Conservation (phyloP, 2,113 vertebrate genomes). For the Psephotus haematonotus region DNA sequence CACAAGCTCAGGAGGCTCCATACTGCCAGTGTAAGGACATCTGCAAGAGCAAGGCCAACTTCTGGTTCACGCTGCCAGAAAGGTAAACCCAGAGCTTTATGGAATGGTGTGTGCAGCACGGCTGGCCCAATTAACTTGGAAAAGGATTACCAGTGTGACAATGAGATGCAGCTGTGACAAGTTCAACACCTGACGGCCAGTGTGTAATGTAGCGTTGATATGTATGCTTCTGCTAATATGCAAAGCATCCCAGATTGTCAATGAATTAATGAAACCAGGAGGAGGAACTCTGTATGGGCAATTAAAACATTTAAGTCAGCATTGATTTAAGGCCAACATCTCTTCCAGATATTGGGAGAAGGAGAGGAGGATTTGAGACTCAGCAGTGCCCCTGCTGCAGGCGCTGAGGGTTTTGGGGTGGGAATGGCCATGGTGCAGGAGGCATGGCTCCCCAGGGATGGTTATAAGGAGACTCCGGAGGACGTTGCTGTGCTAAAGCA, state of each 20-base stretch:
- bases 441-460: rapidly evolving
- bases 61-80: neutral
- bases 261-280: neutral
- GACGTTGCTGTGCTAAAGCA: neutral
- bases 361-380: neutral
- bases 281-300: rapidly evolving
- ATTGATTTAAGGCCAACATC: neutral
- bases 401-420: neutral
- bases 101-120: neutral
- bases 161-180: neutral
- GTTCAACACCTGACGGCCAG: neutral
- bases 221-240: neutral
- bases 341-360: neutral
- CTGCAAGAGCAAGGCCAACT: neutral
- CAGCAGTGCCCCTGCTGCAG: neutral
- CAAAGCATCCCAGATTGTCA: neutral
- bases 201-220: neutral
- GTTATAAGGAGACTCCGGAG: neutral
- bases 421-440: rapidly evolving
- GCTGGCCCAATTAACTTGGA: slow-evolving; percentile 41
- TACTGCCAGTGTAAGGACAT: rapidly evolving
- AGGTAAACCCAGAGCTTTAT: slow-evolving; percentile 13
- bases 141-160: slow-evolving; percentile 50
- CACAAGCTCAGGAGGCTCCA: neutral
- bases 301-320: neutral